Base-by-base conservation (phyloP, 2,113 vertebrate species). In the Phalacrocorax carbo region DNA sequence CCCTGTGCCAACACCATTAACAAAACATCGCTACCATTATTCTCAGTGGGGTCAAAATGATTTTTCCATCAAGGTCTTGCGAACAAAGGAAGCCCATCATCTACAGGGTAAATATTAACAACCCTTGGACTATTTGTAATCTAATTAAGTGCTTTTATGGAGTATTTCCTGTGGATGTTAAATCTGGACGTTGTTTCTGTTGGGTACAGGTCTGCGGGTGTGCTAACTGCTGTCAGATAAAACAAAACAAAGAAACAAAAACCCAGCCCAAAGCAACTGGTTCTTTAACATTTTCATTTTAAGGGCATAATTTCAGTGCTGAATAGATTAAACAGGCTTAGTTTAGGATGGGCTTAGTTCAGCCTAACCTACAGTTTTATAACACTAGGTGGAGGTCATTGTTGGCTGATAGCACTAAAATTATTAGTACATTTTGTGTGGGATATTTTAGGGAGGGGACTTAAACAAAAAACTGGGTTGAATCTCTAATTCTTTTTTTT, bases 91-190 rank as follows among this genome's bases (percentile, higher is more conserved):
- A 88, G 68, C 7, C 13, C 0, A 1, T 73, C 79, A 64, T 75
- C 77, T 71, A n/a, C 57, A 83, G 34, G 94, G 82, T 94, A 97
- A 90, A 96, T 82, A 95, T 97, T 94, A 96, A 93, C 75, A 79
- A 44, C 42, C 21, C 64, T 68, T 65, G 52, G 34, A 52, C 48
- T 71, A 38, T 77, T 91, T 92, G 58, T 69, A 80, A 77, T 25
- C 26, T 77, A 62, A 89, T 96, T 77, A 93, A 91, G 68, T 60
- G 40, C 21, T 86, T 87, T 91, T 71, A 77, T 44, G n/a, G 40
- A 82, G 36, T 86, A 91, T 72, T 93, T 96, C 83, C 42, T 36
- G 27, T 10, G 1, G 3, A 2, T 44, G 27, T 42, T 57, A 93
- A 95, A 64, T 79, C 34, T 64, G 66, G 46, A 40, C 4, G 3